phyloP scores from a whole-genome alignment of 2,797 vertebrate genomes.

The Peromyscus attwateri region DNA sequence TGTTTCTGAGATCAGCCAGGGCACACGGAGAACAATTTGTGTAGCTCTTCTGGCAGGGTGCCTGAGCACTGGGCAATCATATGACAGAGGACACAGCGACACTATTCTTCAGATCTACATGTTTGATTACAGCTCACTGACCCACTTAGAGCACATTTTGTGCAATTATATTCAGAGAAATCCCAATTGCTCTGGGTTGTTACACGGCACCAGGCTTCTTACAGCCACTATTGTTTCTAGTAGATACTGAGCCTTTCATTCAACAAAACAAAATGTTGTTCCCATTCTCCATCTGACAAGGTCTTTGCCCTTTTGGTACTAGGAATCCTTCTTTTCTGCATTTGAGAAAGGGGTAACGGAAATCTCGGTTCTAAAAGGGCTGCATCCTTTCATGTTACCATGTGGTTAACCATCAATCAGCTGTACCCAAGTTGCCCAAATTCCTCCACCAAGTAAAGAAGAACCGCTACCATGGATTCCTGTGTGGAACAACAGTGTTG shows the following conservation, averaged over 20 bases:
- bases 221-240: slow-evolving; percentile 35
- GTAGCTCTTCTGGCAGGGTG: slow-evolving; percentile 48
- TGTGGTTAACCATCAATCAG: background rate
- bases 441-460: background rate
- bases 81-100: slow-evolving; percentile 63
- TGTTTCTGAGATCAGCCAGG: slow-evolving; percentile 38
- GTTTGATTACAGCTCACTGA: slow-evolving; percentile 65
- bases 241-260: slow-evolving; percentile 45
- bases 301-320: slow-evolving; percentile 36
- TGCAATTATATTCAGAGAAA: slow-evolving; percentile 43
- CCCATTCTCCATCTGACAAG: slow-evolving; percentile 31
- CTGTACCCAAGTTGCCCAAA: background rate
- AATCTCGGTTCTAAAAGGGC: background rate
- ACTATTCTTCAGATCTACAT: slow-evolving; percentile 62
- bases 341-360: slow-evolving; percentile 31
- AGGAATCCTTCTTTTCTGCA: background rate
- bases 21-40: slow-evolving; percentile 41
- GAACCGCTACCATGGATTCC: background rate
- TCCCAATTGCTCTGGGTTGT: slow-evolving; percentile 1
- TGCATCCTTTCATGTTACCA: background rate
- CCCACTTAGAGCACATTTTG: slow-evolving; percentile 50
- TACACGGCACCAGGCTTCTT: slow-evolving; percentile 23
- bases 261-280: slow-evolving; percentile 34
- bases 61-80: background rate
- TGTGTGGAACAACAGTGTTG: background rate